phyloP scores from a whole-genome alignment of 92 coral and sea anemone genomes.

The Porites divaricata region DNA sequence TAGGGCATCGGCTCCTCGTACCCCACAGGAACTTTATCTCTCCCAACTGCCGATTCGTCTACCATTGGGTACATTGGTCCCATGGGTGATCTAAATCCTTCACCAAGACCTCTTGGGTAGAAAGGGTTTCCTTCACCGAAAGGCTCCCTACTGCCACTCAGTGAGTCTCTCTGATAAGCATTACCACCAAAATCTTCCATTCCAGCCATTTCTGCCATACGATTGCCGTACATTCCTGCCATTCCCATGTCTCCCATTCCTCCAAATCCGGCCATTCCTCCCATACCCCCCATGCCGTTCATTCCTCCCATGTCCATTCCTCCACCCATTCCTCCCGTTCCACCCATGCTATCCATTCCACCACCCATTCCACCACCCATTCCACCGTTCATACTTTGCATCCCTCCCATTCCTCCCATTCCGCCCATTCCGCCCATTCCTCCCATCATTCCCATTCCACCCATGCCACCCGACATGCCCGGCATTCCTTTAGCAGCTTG shows the following conservation, averaged over 20 bases:
- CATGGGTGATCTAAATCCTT: conserved; percentile 48
- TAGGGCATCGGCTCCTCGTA: conserved; percentile 35
- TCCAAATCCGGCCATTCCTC: conserved; percentile 59
- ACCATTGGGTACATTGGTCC: conserved; percentile 61
- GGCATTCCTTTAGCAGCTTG: conserved; percentile 50
- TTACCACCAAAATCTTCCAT: conserved; percentile 27
- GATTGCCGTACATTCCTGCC: conserved; percentile 65
- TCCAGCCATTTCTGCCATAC: conserved; percentile 67
- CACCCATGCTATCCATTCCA: conserved; percentile 51
- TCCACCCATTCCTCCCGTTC: conserved; percentile 68
- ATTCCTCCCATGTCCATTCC: conserved; percentile 44
- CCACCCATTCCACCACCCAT: conserved; percentile 42
- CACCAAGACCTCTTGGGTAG: conserved; percentile 37
- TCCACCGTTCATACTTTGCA: conserved; percentile 27
- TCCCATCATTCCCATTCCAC: conserved; percentile 33
- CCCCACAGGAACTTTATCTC: conserved; percentile 77
- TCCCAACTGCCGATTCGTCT: conserved; percentile 80
- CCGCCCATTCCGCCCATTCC: conserved; percentile 55
- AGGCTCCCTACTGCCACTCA: conserved; percentile 13
- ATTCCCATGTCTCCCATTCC: conserved; percentile 67
- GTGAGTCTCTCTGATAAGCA: conserved; percentile 36
- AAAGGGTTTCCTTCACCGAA: conserved; percentile 13
- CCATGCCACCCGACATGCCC: conserved; percentile 53
- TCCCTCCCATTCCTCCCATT: conserved; percentile 44
- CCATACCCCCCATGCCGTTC: conserved; percentile 59